Conservation (phyloP, 2,888 invertebrate genomes). For the Eristalinus sepulchralis region DNA sequence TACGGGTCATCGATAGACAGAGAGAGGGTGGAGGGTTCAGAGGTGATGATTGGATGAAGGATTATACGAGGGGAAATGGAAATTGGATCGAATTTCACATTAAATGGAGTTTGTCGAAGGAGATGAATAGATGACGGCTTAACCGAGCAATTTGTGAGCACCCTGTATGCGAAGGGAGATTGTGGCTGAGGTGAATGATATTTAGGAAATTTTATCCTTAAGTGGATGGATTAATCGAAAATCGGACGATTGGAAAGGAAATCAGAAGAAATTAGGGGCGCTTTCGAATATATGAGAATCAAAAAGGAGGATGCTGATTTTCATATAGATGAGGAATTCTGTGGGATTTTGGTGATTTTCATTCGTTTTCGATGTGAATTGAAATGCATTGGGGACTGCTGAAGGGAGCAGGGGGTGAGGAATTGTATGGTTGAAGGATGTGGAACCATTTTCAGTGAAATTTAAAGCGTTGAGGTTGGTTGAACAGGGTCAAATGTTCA, state of each 20-base stretch:
- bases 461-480: too few relatives aligned
- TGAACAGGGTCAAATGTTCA: too few relatives aligned
- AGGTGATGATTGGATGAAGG: conserved; percentile 52
- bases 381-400: too few relatives aligned
- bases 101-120: conserved; percentile 12
- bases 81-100: background rate
- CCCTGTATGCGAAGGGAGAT: background rate
- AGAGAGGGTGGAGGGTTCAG: background rate
- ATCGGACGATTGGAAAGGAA: background rate
- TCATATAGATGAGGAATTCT: background rate
- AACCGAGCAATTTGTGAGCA: background rate
- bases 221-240: background rate
- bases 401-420: too few relatives aligned
- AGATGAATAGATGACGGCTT: background rate
- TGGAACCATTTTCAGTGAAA: too few relatives aligned
- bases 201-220: background rate
- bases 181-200: background rate
- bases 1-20: conserved; percentile 24
- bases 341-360: too few relatives aligned
- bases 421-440: too few relatives aligned
- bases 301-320: background rate
- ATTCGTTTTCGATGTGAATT: too few relatives aligned
- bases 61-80: conserved; percentile 10
- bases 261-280: background rate
- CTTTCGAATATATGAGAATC: background rate